Evolutionary conservation across 2,888 invertebrate species (phyloP).

Genomic region (Thera britannica): DNA sequence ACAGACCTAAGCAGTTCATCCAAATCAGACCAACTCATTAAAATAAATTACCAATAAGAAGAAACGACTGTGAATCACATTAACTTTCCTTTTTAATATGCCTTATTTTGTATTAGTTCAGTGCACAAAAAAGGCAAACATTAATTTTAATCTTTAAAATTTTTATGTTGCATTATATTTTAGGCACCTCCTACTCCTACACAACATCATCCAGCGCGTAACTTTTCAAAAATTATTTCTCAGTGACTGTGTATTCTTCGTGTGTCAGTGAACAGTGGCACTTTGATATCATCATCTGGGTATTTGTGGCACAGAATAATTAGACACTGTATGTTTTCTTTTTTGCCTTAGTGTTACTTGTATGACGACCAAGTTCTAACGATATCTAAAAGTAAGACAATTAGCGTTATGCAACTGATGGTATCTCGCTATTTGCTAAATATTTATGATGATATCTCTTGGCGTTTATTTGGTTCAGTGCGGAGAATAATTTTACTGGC

Average conservation of each 20-base stretch:
- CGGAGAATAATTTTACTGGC: conserved; percentile 13
- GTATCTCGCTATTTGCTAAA: conserved; percentile 16
- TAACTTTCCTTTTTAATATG: neutral
- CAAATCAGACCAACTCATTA: conserved; percentile 33
- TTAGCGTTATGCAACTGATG: conserved; percentile 23
- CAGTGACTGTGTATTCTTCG: neutral
- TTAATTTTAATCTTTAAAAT: neutral
- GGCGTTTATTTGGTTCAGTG: conserved; percentile 26
- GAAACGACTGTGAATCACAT: conserved; percentile 5
- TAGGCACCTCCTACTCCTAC: neutral
- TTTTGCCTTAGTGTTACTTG: conserved; percentile 22
- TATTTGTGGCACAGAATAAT: conserved; percentile 20
- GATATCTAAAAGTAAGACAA: conserved; percentile 19
- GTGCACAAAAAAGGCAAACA: neutral
- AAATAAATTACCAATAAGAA: conserved; percentile 27
- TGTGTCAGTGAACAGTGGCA: conserved; percentile 3
- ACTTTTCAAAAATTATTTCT: neutral
- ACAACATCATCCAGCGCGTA: too few relatives aligned
- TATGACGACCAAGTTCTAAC: conserved; percentile 26
- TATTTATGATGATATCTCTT: conserved; percentile 19
- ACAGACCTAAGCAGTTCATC: neutral
- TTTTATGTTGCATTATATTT: neutral
- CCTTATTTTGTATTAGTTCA: neutral
- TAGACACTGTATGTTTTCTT: conserved; percentile 23
- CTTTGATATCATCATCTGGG: conserved; percentile 6